A percentile compares a stretch with the other conserved stretches of the same genome.
Evolutionary conservation across 1,140 invertebrate species (phyloP).

Genomic region (Drosophila sechellia): DNA sequence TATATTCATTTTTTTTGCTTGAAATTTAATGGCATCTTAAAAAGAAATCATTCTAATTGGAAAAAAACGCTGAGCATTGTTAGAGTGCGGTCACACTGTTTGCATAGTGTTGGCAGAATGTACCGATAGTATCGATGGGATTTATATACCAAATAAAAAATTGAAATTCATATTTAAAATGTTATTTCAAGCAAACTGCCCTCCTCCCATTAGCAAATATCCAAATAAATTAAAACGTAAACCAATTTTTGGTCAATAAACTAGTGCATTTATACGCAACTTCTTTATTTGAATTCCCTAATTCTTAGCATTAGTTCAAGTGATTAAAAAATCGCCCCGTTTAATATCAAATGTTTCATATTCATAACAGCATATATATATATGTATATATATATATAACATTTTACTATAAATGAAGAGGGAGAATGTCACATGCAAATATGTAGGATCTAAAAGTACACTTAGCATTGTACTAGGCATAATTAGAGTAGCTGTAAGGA

Average conservation of each 20-base stretch:
- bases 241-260: too few species aligned
- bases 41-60: too few species aligned
- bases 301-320: not conserved
- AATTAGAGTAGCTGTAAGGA: constrained; percentile 19
- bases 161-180: too few species aligned
- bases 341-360: constrained; percentile 32
- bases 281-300: not conserved
- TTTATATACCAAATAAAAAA: too few species aligned
- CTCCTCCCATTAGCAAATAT: not conserved
- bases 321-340: constrained; percentile 10
- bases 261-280: not conserved
- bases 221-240: too few species aligned
- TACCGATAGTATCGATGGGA: too few species aligned
- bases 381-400: constrained; percentile 17
- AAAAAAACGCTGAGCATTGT: not conserved
- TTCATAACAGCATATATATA: constrained; percentile 27
- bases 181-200: too few species aligned
- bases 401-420: constrained; percentile 37
- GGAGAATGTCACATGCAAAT: constrained; percentile 8
- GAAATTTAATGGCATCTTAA: not conserved
- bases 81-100: not conserved
- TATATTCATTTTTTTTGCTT: too few species aligned
- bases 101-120: too few species aligned
- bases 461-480: constrained; percentile 20
- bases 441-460: constrained; percentile 11